Base-by-base conservation (phyloP, 1,140 invertebrate species). In the Ooceraea biroi region DNA sequence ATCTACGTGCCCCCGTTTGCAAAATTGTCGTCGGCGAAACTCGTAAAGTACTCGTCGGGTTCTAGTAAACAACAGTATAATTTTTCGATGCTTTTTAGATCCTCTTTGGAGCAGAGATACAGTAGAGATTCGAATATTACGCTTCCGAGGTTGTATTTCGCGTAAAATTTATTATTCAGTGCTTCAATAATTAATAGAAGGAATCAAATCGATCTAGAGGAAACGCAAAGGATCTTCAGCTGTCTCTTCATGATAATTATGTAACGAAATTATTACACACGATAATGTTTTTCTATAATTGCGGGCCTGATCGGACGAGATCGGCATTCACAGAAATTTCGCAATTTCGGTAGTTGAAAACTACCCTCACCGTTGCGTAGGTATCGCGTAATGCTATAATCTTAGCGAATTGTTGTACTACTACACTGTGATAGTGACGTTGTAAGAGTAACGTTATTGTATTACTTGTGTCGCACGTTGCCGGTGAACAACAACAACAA, bases 401-500 rank as follows among this genome's bases (percentile, higher is more conserved):
- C 76, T 91, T 93, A 11, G 96, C 95, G 85, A 96, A 93, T 87
- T 95, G 95, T 57, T 95, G 91, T 1, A 97, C 96, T 46, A 95
- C 94, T 46, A 95, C 94, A 55, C 96, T 96, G 93, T 98, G 97
- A 94, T 97, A 97, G 94, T 98, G 97, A 8, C 95, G 93, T 88
- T 95, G 86, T 65, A 93, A 55, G 94, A 84, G 71, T 52, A 36
- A 68, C 25, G 48, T 50, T 69, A 71, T 76, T 82, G 25, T 82
- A 82, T 82, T 82, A 69, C 22, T 57, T 63, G n/a, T 57, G 30
- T 65, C 65, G 76, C 25, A 48, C 19, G 41, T 55, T 44, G 25
- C 57, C 36, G 50, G 50, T 22, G 50, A 69, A 77, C 27, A 19
- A 66, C n/a, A 66, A 11, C 36, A 63, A 19, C 25, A 61, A 19